Evolutionary conservation across 2,888 invertebrate species (phyloP), one percentile per base, ranked within the genome.

Genomic region (Megastigmus dorsalis): DNA sequence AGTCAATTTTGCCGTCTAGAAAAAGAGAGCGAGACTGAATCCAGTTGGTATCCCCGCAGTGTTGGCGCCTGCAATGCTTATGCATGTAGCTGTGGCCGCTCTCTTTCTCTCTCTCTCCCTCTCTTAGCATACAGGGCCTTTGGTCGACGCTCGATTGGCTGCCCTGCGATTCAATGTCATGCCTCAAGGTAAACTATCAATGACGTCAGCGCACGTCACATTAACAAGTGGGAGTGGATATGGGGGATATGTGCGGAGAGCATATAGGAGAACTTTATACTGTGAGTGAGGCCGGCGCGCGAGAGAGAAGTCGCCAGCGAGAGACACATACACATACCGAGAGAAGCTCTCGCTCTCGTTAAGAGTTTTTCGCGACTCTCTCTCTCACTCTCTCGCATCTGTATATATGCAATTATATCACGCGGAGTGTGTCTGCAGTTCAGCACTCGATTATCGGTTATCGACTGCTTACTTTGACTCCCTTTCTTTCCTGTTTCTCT

Each of bases 121-220:
- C n/a, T n/a, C n/a, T n/a, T n/a, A n/a, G n/a, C n/a, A n/a, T n/a
- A n/a, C 38, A n/a, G 57, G 55, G 68, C 41, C 63, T 57, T 57
- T 68, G 45, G 41, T 26, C 41, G 1, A 48, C 59, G 50, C 48
- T 67, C 60, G 66, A 76, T 74, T 76, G 76, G 74, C 71, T 43
- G 74, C 66, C 36, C 76, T 76, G 76, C 66, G 72, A 77, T 82
- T 88, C 88, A 88, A 88, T 87, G 88, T 88, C 88, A 88, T 85
- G 86, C 87, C 82, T 87, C 88, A 88, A 88, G 88, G 88, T 87
- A 87, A 88, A 87, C 88, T 85, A 86, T 87, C 84, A 86, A 86
- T 88, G 88, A 88, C 88, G 87, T 88, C 88, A 88, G 86, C 60
- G 73, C 60, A 85, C 87, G 87, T 88, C 87, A 87, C 84, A 54